Evolutionary conservation across 2,888 invertebrate species (phyloP).

Genomic region (Pocota personata): DNA sequence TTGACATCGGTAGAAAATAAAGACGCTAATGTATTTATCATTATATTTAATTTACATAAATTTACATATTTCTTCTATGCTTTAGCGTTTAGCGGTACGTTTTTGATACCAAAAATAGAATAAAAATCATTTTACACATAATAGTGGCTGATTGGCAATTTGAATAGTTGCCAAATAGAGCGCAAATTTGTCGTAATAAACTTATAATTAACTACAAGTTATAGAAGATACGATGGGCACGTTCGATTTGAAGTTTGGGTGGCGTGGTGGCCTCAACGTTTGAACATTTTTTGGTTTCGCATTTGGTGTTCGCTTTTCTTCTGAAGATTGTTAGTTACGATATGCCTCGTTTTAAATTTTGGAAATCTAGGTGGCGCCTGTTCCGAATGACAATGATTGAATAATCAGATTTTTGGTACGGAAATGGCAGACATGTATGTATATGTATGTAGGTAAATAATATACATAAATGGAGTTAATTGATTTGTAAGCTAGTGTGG

Average conservation of each 20-base stretch:
- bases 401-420: background rate
- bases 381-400: background rate
- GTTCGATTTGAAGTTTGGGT: background rate
- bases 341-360: background rate
- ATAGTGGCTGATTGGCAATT: background rate
- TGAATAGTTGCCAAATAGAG: slow-evolving; percentile 21
- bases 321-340: background rate
- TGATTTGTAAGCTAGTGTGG: no score
- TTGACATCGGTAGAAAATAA: slow-evolving; percentile 20
- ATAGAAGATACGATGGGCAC: background rate
- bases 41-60: slow-evolving; percentile 1
- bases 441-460: no score
- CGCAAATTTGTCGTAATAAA: slow-evolving; percentile 15
- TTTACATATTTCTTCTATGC: background rate
- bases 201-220: slow-evolving; percentile 10
- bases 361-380: background rate
- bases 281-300: background rate
- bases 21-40: slow-evolving; percentile 14
- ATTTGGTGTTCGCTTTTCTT: background rate
- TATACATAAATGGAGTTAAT: background rate
- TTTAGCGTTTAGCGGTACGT: background rate
- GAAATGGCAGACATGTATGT: background rate
- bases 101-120: background rate
- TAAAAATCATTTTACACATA: background rate
- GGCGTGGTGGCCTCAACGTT: slow-evolving; percentile 1